A percentile compares a stretch with the other conserved stretches of the same genome.
Conservation (phyloP, 2,113 vertebrate species). For the Trematocara unimaculatum region DNA sequence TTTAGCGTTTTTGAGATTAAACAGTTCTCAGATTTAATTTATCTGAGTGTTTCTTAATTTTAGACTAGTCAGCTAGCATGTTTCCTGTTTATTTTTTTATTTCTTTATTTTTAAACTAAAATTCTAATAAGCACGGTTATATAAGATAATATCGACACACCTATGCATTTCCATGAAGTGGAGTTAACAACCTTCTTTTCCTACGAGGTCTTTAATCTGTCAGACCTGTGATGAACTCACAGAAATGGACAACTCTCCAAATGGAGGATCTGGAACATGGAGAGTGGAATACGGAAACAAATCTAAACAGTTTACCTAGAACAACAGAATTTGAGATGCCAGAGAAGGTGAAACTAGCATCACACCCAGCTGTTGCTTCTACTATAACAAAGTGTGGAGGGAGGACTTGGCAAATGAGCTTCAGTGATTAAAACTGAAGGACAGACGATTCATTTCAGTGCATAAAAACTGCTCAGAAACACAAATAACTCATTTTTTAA, state of each 20-base stretch:
- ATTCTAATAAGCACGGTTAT: background rate
- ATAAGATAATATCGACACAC: fast-evolving
- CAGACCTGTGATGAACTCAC: background rate
- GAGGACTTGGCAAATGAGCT: background rate
- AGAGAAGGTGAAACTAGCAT: background rate
- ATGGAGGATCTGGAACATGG: background rate
- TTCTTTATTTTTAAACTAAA: background rate
- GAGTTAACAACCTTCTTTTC: background rate
- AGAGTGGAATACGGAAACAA: background rate
- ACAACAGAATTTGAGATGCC: background rate
- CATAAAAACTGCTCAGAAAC: background rate
- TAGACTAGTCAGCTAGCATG: background rate
- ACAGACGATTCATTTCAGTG: background rate
- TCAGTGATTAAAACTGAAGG: background rate
- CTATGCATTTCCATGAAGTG: background rate
- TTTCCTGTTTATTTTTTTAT: background rate
- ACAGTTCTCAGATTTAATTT: background rate
- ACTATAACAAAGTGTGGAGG: background rate
- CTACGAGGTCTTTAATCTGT: background rate
- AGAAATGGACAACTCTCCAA: background rate
- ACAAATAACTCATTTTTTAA: background rate
- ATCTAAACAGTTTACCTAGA: background rate
- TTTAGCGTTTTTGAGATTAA: background rate
- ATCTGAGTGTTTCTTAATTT: background rate
- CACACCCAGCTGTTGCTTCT: background rate